Evolutionary conservation across 2,888 invertebrate genomes (phyloP).

Genomic region (Leucania comma): DNA sequence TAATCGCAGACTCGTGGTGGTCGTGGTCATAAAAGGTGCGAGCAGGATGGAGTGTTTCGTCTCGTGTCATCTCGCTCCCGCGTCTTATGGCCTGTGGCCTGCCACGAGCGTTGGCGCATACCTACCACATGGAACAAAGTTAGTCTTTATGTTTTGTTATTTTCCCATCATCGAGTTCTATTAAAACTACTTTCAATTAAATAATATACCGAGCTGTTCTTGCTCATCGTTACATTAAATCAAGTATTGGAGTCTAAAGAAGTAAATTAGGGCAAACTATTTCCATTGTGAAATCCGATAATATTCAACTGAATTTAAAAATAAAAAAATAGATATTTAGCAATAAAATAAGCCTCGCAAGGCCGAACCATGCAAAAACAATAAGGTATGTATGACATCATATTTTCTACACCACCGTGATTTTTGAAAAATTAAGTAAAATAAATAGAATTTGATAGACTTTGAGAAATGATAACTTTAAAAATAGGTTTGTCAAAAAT

Average conservation of each 20-base stretch:
- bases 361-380: too few species aligned
- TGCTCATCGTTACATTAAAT: constrained; percentile 25
- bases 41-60: constrained; percentile 12
- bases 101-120: neutral
- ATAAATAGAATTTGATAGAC: constrained; percentile 3
- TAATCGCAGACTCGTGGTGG: constrained; percentile 7
- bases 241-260: constrained; percentile 24
- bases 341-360: neutral
- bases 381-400: too few species aligned
- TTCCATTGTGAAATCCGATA: neutral
- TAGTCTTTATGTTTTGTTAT: constrained; percentile 34
- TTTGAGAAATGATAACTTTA: neutral
- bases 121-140: constrained; percentile 26
- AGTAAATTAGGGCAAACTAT: constrained; percentile 24
- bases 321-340: neutral
- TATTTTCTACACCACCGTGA: neutral
- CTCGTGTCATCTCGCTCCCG: constrained; percentile 2
- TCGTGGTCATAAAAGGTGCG: constrained; percentile 10
- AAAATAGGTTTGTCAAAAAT: neutral
- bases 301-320: constrained; percentile 8
- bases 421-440: constrained; percentile 11
- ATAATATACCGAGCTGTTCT: constrained; percentile 21
- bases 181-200: constrained; percentile 20
- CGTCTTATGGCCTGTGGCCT: constrained; percentile 2
- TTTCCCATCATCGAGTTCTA: constrained; percentile 11